These are phyloP conservation scores for Apodemia hepburni DNA, from an alignment of 2,888 invertebrate species.

Conservation along the genomic window DNA sequence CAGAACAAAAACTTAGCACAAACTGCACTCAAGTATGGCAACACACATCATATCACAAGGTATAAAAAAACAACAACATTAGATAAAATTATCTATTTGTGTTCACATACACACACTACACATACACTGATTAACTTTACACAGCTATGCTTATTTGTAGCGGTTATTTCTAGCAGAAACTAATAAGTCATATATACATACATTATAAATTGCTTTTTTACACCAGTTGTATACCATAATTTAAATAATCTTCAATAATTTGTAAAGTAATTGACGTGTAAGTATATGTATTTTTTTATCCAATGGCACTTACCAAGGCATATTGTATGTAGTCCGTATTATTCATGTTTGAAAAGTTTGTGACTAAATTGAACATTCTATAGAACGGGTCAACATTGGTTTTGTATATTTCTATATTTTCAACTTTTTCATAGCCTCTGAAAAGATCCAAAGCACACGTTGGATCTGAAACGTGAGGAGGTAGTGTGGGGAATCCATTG, in stretches of 20 bases:
- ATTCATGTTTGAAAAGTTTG: conserved; percentile 85
- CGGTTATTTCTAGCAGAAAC: conserved; percentile 50
- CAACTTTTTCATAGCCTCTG: conserved; percentile 48
- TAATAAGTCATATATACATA: conserved; percentile 41
- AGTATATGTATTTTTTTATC: too few relatives aligned
- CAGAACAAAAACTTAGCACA: conserved; percentile 26
- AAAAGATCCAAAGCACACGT: conserved; percentile 52
- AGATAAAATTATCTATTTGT: conserved; percentile 70
- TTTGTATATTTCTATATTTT: conserved; percentile 56
- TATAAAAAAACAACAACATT: conserved; percentile 72
- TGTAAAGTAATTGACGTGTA: too few relatives aligned
- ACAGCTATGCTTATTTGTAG: conserved; percentile 27
- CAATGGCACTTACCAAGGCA: conserved; percentile 79
- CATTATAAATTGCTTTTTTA: too few relatives aligned
- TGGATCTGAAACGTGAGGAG: conserved; percentile 33
- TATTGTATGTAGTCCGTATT: conserved; percentile 85
- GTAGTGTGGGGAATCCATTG: conserved; percentile 52
- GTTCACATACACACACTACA: conserved; percentile 77
- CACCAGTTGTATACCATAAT: too few relatives aligned
- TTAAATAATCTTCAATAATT: too few relatives aligned
- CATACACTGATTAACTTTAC: conserved; percentile 65
- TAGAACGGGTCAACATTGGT: conserved; percentile 74
- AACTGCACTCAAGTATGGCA: conserved; percentile 26
- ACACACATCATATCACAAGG: conserved; percentile 61
- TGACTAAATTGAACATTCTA: conserved; percentile 85